Conservation (phyloP, 64 coral and sea anemone genomes). For the Trachythela sp. region DNA sequence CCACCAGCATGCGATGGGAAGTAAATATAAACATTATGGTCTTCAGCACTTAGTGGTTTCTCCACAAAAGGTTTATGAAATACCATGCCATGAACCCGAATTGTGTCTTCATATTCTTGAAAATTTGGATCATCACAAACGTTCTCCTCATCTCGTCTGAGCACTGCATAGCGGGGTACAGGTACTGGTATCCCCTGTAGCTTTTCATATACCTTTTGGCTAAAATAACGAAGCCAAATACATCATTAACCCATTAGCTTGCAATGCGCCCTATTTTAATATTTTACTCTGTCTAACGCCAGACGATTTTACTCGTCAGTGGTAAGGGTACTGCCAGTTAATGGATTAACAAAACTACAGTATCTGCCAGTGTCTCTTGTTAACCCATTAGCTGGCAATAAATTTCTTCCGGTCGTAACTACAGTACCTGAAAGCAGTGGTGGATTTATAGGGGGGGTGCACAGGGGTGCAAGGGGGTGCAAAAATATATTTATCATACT, state of each 20-base stretch:
- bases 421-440: too few species aligned
- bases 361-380: too few species aligned
- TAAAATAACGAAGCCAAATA: constrained; percentile 16
- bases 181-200: constrained; percentile 68
- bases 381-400: too few species aligned
- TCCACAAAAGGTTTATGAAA: constrained; percentile 99
- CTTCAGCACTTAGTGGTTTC: constrained; percentile 89
- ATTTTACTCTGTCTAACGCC: too few species aligned
- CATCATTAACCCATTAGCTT: neutral
- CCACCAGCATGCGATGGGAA: constrained; percentile 86
- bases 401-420: too few species aligned
- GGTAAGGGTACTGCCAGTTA: too few species aligned
- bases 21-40: constrained; percentile 90
- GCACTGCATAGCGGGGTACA: constrained; percentile 75
- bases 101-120: constrained; percentile 74
- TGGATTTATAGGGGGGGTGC: too few species aligned
- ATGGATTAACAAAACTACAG: too few species aligned
- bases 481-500: too few species aligned
- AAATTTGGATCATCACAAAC: constrained; percentile 72
- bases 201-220: constrained; percentile 70
- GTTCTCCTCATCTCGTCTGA: constrained; percentile 72
- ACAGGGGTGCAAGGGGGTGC: too few species aligned
- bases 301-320: too few species aligned
- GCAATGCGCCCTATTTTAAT: too few species aligned
- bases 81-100: constrained; percentile 74